Base-by-base conservation (phyloP, 2,888 invertebrate genomes). In the Digitonthophagus gazella region DNA sequence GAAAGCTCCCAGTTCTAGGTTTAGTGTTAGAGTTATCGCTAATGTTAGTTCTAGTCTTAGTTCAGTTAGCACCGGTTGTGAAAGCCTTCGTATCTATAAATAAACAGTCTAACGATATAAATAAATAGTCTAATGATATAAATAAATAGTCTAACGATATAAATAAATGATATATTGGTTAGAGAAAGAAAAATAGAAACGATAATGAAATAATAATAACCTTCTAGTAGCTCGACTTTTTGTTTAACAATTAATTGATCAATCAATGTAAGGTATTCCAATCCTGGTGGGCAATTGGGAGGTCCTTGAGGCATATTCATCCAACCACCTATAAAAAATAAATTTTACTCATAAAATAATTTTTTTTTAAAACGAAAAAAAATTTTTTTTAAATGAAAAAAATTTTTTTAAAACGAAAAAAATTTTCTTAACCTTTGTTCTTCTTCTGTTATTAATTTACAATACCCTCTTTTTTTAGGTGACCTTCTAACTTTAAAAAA, bases 181-280 rank as follows among this genome's bases (percentile, higher is more conserved):
- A 55, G 20, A 54, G 14, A 14, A 16, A 16, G 44, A 3, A 16
- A 66, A 66, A 18, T 14, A 15, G 8, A 15, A 4, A 15, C 58
- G 44, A 56, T 63, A 22, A 55, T 11, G 22, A 68, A 64, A 65
- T 68, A 4, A 58, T 61, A 18, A 68, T 71, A 79, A 88, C 88
- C 86, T 86, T 92, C 90, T 72, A 93, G 81, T 64, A 92, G 76
- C 80, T 94, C 93, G 44, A 93, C 89, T 84, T 93, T 91, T 82
- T 94, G 94, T 75, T 93, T 91, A 70, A 95, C 89, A 74, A 93
- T 85, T 68, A 95, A 84, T 76, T 91, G 91, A 81, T 95, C 93
- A 88, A 95, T 89, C 89, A 88, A 89, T 85, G 92, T 91, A 84
- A 95, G 91, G 88, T 93, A 95, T 86, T 93, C 94, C 89, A 95